Base-by-base conservation (phyloP, 2,113 vertebrate genomes). In the Antennarius striatus region DNA sequence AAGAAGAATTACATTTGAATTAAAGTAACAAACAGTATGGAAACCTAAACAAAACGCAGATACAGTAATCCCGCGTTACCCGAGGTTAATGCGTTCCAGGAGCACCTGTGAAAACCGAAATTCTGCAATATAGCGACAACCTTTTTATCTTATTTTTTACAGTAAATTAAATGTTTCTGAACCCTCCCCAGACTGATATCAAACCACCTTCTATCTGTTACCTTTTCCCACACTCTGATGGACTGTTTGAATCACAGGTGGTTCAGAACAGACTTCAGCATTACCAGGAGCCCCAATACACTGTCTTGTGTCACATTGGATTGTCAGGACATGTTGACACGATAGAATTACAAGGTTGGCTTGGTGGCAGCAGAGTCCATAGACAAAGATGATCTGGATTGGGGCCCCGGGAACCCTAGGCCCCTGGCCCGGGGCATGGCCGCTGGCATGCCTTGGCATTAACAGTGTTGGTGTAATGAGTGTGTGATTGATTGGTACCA, bases 401-500 rank as follows among this genome's bases (percentile, higher is more conserved):
- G 68, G 79, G 68, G 78, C 84, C 80, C 51, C 17, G 4, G 22
- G 22, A 22, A 22, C 22, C 22, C 22, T 22, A 22, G 1, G 22
- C 22, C 22, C 22, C 22, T 22, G 22, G 22, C 7, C 52, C 81
- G 28, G 71, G 82, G 86, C 75, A 75, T 57, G 65, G 79, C 85
- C 79, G 79, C 11, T 67, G 91, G 91, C 88, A 91, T 73, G 79
- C 66, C 42, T 79, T 73, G 79, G 87, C 91, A 86, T 93, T 94
- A 91, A 89, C 71, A 87, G 75, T 66, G 10, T 80, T 79, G 72
- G 71, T 86, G 90, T 82, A 88, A 86, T 75, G 80, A 77, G 82
- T 87, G 86, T 57, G 72, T 95, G 94, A 94, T 93, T 91, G 93
- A 95, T 94, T 88, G 83, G 78, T 68, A 74, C 68, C 87, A 86